Evolutionary conservation across 2,888 invertebrate genomes (phyloP).

Genomic region (Mesorhabditis belari): DNA sequence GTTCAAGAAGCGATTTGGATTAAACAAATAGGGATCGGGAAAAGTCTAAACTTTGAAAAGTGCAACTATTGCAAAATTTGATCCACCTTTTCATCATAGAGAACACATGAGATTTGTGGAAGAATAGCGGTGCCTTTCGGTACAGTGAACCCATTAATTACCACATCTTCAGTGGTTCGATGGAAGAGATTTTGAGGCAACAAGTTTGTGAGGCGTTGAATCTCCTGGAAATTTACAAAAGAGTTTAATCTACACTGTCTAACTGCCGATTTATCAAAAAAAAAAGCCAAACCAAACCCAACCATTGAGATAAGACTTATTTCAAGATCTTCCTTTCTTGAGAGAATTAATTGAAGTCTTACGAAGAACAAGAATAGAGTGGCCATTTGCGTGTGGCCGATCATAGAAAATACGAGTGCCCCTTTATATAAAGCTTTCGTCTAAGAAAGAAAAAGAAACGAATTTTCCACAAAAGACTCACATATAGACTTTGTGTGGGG

Average conservation of each 20-base stretch:
- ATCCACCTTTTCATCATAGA: slow-evolving; percentile 16
- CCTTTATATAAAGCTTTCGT: too few species aligned
- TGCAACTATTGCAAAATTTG: not conserved
- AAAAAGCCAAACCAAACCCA: too few species aligned
- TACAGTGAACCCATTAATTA: not conserved
- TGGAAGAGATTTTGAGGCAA: not conserved
- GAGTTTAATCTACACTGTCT: not conserved
- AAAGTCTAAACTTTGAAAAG: slow-evolving; percentile 11
- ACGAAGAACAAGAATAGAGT: too few species aligned
- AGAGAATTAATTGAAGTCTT: too few species aligned
- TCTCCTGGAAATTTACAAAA: not conserved
- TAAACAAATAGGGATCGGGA: slow-evolving; percentile 16
- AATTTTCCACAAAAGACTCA: too few species aligned
- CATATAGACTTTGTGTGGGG: too few species aligned
- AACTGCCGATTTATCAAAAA: not conserved
- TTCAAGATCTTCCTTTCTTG: too few species aligned
- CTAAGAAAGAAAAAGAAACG: too few species aligned
- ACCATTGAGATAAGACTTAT: too few species aligned
- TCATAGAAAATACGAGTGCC: too few species aligned
- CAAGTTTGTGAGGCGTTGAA: not conserved
- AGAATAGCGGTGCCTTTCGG: slow-evolving; percentile 14
- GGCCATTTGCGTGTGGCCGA: too few species aligned
- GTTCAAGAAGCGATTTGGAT: slow-evolving; percentile 15
- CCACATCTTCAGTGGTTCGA: not conserved
- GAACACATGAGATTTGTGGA: slow-evolving; percentile 22